Evolutionary conservation across 2,888 invertebrate genomes (phyloP), one percentile per base, ranked within the genome.

Genomic region (Auanema sp.): DNA sequence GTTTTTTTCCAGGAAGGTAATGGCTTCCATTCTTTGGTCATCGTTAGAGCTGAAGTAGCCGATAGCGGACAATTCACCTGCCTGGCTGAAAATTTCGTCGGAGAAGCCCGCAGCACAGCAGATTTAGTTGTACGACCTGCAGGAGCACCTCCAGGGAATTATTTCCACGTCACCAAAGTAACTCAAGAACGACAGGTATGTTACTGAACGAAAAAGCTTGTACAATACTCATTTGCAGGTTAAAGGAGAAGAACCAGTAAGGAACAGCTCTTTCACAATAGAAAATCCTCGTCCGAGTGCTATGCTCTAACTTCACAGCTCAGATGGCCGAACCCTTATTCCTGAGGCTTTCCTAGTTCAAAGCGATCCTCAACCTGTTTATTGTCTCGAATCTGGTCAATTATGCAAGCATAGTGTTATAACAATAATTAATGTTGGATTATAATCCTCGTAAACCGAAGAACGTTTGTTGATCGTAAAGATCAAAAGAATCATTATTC

Each of bases 21-120:
- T 52, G 86, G 85, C 12, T 80, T 79, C 44, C 86, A 87, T 73
- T 89, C 92, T 60, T 87, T 98, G 69, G 89, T 91, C 54, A 90
- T 98, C 68, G 89, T 93, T 75, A 93, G 93, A 88, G 87, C 87
- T 6, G 95, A 95, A 84, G 89, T 93, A 84, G 97, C 97, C 86
- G 97, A 99, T 85, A 93, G 93, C n/a, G 98, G 94, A 1, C 92
- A 95, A 14, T 98, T 96, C 86, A 92, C 93, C 42, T 87, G 87
- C 44, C 89, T 95, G 56, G 95, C 95, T 60, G 93, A 95, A 86
- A 98, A 99, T 85, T 89, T 92, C 68, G 96, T 93, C 58, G 98
- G 98, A 44, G 91, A 92, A 55, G 73, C 73, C 11, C 58, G 73
- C 58, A 66, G 66, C 21, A 79, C 80, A 3, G 80, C 80, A 40